Base-by-base conservation (phyloP, 2,888 invertebrate species). In the Coelopa pilipes region DNA sequence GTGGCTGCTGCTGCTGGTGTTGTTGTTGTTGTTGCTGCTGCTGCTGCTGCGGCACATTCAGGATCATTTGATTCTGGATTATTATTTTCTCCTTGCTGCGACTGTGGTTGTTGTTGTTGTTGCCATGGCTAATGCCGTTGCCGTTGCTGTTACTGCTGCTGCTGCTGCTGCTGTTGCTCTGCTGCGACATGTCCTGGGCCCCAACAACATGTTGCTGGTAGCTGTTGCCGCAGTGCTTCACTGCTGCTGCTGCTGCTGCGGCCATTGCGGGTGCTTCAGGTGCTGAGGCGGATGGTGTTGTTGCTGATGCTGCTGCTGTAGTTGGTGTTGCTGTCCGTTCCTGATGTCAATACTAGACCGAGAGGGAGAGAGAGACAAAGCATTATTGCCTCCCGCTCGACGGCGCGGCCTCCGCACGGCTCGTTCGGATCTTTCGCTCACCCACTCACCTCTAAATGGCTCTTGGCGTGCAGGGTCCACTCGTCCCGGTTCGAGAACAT, bases 381-480 rank as follows among this genome's bases (percentile, higher is more conserved):
- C 53, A 19, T 15, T 69, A 17, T 59, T 4, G 21, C 12, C 69
- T 19, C 57, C 45, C 34, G 34, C 34, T 34, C 34, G 2, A 34
- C 7, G 34, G 34, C 34, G 17, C 19, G 13, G 69, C 46, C 46
- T 13, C 4, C 19, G 46, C 47, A 46, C 11, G 34, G 45, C 34
- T 15, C 50, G 53, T 17, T 7, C 2, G 34, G 34, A 4, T 63
- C 53, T n/a, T 67, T 67, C 67, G 50, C 53, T 71, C 78, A 63
- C 74, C 75, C 71, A 80, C 83, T 83, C 82, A 88, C 91, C 63
- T 92, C 92, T 77, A 92, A 87, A 84, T 92, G 92, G 75, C 91
- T 91, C 88, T 93, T 92, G 73, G 93, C 93, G 82, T 93, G 93
- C 45, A 92, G 90, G 75, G 91, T 92, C 93, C 93, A 93, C 83